Evolutionary conservation across 2,888 invertebrate genomes (phyloP).

Genomic region (Dynastes tityus): DNA sequence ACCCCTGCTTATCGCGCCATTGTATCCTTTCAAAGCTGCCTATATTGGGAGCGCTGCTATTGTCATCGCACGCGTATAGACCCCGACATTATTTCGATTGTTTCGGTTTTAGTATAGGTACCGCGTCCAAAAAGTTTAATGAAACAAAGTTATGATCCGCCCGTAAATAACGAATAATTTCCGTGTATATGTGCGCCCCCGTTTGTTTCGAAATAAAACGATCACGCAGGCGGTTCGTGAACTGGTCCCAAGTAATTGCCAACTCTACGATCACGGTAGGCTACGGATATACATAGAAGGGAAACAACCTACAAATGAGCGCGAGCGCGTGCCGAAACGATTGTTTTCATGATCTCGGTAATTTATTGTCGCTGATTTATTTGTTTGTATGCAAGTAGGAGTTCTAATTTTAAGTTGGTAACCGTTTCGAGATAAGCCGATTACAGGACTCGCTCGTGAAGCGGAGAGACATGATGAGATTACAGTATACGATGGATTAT

Average conservation of each 20-base stretch:
- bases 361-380: constrained; percentile 10
- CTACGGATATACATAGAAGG: background rate
- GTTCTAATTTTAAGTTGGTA: constrained; percentile 3
- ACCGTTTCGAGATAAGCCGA: too few relatives aligned
- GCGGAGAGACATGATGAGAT: too few relatives aligned
- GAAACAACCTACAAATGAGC: background rate
- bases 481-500: too few relatives aligned
- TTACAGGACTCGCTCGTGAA: too few relatives aligned
- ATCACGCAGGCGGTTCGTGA: constrained; percentile 32
- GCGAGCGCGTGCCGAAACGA: background rate
- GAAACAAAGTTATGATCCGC: constrained; percentile 6
- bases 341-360: constrained; percentile 12
- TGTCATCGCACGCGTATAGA: background rate
- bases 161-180: constrained; percentile 17
- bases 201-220: constrained; percentile 39
- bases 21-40: background rate
- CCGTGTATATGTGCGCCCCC: background rate
- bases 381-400: background rate
- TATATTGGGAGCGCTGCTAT: background rate
- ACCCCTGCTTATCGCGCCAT: constrained; percentile 10
- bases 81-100: background rate
- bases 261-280: background rate
- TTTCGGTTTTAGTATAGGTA: background rate
- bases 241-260: constrained; percentile 16
- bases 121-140: background rate